phyloP scores from a whole-genome alignment of 1,140 invertebrate genomes.

The Coptotermes formosanus region DNA sequence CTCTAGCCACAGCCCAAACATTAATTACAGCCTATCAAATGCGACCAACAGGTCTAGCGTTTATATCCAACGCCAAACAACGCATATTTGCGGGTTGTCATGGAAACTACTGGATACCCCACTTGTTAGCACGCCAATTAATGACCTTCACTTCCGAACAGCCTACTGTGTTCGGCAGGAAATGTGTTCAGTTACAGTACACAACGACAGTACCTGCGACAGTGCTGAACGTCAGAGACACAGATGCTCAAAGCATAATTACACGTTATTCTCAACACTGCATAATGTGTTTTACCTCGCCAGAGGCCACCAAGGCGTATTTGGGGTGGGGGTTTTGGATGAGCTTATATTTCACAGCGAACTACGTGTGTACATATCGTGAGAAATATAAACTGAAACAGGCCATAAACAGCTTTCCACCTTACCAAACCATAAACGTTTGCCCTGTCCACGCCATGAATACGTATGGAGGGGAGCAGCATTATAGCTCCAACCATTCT shows the following conservation, averaged over 20 bases:
- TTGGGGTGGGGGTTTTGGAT: no score
- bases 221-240: not conserved
- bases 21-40: conserved; percentile 2
- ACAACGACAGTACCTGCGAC: not conserved
- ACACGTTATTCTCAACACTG: not conserved
- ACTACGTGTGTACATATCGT: no score
- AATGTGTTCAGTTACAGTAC: not conserved
- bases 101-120: not conserved
- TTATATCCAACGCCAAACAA: not conserved
- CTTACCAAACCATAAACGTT: no score
- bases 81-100: not conserved
- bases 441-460: no score
- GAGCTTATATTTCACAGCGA: no score
- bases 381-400: no score
- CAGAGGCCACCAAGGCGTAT: no score
- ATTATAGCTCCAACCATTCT: no score
- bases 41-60: not conserved
- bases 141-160: not conserved
- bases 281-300: not conserved
- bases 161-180: not conserved
- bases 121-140: not conserved
- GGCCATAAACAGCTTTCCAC: no score
- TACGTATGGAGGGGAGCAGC: no score
- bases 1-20: not conserved
- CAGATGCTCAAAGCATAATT: not conserved